phyloP scores from a whole-genome alignment of 2,113 vertebrate species.

The Callithrix jacchus region DNA sequence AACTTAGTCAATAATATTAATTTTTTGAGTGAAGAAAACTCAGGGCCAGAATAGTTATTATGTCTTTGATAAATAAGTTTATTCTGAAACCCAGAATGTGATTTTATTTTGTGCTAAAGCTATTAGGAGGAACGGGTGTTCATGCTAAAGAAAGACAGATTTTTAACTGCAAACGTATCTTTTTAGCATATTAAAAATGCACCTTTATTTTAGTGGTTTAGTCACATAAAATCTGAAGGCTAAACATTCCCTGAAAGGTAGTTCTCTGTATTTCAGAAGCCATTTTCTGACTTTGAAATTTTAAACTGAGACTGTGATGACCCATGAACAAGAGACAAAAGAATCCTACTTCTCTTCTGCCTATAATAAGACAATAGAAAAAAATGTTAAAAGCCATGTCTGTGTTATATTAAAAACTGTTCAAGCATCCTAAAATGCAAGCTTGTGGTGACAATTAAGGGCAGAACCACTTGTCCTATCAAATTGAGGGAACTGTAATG shows the following conservation, averaged over 20 bases:
- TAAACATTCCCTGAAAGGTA: background rate
- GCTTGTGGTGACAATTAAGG: background rate
- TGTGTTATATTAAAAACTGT: background rate
- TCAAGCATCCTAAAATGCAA: background rate
- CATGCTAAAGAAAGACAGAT: background rate
- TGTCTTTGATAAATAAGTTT: conserved; percentile 4
- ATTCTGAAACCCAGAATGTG: conserved; percentile 6
- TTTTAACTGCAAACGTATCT: conserved; percentile 2
- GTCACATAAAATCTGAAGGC: background rate
- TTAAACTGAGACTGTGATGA: conserved; percentile 12
- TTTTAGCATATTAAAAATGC: background rate
- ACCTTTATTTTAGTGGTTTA: background rate
- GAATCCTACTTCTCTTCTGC: background rate
- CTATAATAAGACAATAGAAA: conserved; percentile 1
- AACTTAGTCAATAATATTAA: conserved; percentile 24
- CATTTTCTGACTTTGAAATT: conserved; percentile 31
- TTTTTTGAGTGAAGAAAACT: conserved; percentile 43
- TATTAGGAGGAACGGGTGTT: background rate
- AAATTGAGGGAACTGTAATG: background rate
- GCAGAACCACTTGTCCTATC: background rate
- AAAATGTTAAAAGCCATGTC: background rate
- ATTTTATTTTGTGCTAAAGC: conserved; percentile 14
- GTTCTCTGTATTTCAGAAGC: conserved; percentile 32
- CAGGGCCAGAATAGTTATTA: background rate
- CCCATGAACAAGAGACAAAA: background rate